These are phyloP conservation scores for Pristionchus mayeri DNA, from an alignment of 2,888 invertebrate genomes.

Conservation along the genomic window DNA sequence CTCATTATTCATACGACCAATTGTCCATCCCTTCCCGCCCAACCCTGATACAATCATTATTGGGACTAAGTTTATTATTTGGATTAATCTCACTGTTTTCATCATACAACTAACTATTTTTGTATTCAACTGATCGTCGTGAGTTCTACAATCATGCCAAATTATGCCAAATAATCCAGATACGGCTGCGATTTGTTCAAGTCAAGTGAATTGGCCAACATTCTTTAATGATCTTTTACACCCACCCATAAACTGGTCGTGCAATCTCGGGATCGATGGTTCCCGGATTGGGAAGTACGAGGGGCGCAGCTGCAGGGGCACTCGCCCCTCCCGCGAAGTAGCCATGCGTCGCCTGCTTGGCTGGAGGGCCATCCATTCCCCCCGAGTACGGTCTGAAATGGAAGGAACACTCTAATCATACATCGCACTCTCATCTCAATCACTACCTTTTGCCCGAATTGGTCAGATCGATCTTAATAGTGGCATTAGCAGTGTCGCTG, in stretches of 20 bases:
- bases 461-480: constrained; percentile 61
- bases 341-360: constrained; percentile 44
- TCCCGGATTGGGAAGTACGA: background rate
- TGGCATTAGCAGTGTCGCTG: background rate
- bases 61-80: no score
- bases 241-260: constrained; percentile 4
- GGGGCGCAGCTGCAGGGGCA: background rate
- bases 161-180: no score
- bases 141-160: no score
- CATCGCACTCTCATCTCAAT: no score
- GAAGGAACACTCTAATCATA: no score
- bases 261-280: constrained; percentile 32
- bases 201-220: background rate
- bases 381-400: constrained; percentile 47
- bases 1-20: background rate
- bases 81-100: no score
- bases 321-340: constrained; percentile 23
- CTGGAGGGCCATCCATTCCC: background rate
- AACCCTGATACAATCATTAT: no score
- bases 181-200: background rate
- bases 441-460: constrained; percentile 45
- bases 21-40: no score
- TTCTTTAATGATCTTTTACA: background rate
- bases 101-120: no score
- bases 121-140: no score